These are phyloP conservation scores for Syngnathus scovelli DNA, from an alignment of 2,113 vertebrate genomes.

Conservation along the genomic window DNA sequence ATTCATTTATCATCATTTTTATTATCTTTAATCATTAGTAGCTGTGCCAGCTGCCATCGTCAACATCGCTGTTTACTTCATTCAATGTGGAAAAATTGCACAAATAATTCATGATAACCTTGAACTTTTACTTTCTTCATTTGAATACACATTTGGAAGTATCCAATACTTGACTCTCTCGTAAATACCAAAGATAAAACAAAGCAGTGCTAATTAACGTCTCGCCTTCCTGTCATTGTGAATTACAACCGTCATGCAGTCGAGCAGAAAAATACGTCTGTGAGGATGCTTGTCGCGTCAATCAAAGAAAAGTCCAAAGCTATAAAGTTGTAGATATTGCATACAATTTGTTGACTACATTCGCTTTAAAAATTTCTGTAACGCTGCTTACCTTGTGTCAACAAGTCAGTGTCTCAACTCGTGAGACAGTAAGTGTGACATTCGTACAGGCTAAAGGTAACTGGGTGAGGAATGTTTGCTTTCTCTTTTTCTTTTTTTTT, in stretches of 20 bases:
- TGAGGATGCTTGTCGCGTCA: not conserved
- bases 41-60: no score
- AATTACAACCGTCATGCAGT: not conserved
- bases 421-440: not conserved
- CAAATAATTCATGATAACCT: not conserved
- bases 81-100: not conserved
- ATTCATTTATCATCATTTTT: no score
- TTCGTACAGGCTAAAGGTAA: constrained; percentile 21
- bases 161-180: no score
- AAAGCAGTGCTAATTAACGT: not conserved
- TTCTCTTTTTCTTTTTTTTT: constrained; percentile 19
- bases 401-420: not conserved
- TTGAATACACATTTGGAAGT: no score
- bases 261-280: constrained; percentile 26
- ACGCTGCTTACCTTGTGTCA: not conserved
- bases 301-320: not conserved
- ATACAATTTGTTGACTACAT: not conserved
- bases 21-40: no score
- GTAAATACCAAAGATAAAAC: not conserved
- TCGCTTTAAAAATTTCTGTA: constrained; percentile 1
- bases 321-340: not conserved
- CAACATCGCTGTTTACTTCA: not conserved
- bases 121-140: no score
- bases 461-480: constrained; percentile 34
- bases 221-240: not conserved